Conservation (phyloP, 2,113 vertebrate genomes). For the Coptodon rendalli region DNA sequence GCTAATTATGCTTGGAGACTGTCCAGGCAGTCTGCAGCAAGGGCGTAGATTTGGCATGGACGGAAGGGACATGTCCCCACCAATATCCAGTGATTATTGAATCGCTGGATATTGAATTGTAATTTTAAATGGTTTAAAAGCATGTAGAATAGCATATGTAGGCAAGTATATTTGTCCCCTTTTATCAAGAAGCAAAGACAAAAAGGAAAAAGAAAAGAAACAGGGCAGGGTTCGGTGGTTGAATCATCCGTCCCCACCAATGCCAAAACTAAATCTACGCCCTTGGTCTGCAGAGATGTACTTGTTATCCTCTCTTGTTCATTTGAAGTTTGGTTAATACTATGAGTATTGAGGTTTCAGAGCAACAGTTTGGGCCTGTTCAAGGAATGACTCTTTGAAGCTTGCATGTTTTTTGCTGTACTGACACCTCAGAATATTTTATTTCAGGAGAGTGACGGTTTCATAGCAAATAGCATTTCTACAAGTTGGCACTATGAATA, state of each 20-base stretch:
- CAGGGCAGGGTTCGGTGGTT: too few species aligned
- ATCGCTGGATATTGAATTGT: too few species aligned
- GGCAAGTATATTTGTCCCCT: too few species aligned
- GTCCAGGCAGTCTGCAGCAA: neutral
- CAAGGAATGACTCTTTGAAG: neutral
- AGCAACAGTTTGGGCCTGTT: neutral
- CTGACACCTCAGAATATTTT: neutral
- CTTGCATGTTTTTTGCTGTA: neutral
- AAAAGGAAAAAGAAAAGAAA: too few species aligned
- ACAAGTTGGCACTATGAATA: neutral
- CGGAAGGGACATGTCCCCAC: too few species aligned
- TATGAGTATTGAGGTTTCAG: neutral
- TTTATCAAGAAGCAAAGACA: too few species aligned
- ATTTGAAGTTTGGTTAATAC: neutral
- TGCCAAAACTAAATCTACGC: too few species aligned
- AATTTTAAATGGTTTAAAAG: too few species aligned
- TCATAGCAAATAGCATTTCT: neutral
- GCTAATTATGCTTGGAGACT: neutral
- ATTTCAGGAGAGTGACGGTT: neutral
- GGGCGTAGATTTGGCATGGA: too few species aligned
- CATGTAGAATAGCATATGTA: too few species aligned
- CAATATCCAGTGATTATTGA: too few species aligned
- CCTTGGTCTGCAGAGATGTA: neutral
- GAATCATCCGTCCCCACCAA: too few species aligned
- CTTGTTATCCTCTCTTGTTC: neutral